A percentile compares a stretch with the other conserved stretches of the same genome.
phyloP scores from a whole-genome alignment of 2,113 vertebrate genomes.

The Tenrec ecaudatus region DNA sequence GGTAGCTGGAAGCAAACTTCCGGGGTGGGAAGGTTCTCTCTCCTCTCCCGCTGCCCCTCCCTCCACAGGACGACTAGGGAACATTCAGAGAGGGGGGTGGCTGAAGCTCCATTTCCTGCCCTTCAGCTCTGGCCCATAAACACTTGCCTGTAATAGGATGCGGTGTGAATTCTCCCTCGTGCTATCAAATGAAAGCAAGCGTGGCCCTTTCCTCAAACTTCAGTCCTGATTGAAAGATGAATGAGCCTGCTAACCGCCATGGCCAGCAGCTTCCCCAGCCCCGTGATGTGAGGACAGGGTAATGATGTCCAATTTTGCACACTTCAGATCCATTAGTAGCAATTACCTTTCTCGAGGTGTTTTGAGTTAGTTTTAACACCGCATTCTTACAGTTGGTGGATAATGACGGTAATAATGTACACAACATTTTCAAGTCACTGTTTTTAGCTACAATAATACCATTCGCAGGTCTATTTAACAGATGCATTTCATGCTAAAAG shows the following conservation, averaged over 20 bases:
- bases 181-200: conserved; percentile 83
- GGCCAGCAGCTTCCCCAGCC: conserved; percentile 86
- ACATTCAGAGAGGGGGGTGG: conserved; percentile 43
- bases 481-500: conserved; percentile 86
- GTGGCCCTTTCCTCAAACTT: conserved; percentile 90
- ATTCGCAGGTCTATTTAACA: conserved; percentile 89
- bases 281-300: conserved; percentile 92
- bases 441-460: conserved; percentile 90
- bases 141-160: conserved; percentile 68
- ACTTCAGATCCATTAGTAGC: conserved; percentile 96
- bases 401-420: conserved; percentile 93
- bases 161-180: conserved; percentile 86
- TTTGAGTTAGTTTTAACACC: conserved; percentile 93
- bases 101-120: conserved; percentile 68
- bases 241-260: conserved; percentile 86
- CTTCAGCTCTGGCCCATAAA: conserved; percentile 71
- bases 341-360: conserved; percentile 95
- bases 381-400: conserved; percentile 93
- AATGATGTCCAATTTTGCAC: conserved; percentile 95
- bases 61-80: not conserved
- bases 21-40: not conserved
- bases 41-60: not conserved
- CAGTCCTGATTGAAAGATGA: conserved; percentile 89
- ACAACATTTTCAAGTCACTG: conserved; percentile 90
- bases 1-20: not conserved